A percentile compares a stretch with the other conserved stretches of the same genome.
These are phyloP conservation scores for Aspiorhynchus laticeps DNA, from an alignment of 2,113 vertebrate species.

Conservation along the genomic window DNA sequence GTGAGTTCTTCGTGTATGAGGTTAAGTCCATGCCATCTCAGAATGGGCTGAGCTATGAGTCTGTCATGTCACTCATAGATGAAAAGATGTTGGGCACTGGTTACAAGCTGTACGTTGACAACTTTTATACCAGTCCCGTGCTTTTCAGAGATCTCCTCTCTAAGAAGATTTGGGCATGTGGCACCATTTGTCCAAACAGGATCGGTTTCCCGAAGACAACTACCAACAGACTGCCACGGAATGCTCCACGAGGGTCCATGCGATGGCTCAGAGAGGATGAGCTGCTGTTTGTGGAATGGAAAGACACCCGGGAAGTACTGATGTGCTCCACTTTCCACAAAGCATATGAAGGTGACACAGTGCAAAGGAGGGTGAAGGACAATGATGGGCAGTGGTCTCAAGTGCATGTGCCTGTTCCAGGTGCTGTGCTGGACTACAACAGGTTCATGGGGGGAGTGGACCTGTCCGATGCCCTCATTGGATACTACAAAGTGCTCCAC, in stretches of 20 bases:
- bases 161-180: background rate
- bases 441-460: background rate
- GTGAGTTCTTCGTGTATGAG: constrained; percentile 31
- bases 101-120: constrained; percentile 11
- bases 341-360: background rate
- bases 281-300: constrained; percentile 34
- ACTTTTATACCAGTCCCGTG: no score
- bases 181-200: background rate
- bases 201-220: background rate
- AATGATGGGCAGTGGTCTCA: no score
- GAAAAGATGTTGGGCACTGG: constrained; percentile 12
- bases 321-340: constrained; percentile 38
- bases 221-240: background rate
- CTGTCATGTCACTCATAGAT: constrained; percentile 22
- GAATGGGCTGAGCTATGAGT: constrained; percentile 31
- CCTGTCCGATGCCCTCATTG: background rate
- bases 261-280: constrained; percentile 7
- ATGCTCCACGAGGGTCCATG: constrained; percentile 6
- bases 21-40: constrained; percentile 7
- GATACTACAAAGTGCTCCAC: background rate
- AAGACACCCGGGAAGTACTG: background rate
- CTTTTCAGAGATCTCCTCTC: background rate
- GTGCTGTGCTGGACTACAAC: background rate
- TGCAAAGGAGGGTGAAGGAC: constrained; percentile 10
- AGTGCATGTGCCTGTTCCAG: no score